Evolutionary conservation across 2,888 invertebrate genomes (phyloP).

Genomic region (Apoda limacodes): DNA sequence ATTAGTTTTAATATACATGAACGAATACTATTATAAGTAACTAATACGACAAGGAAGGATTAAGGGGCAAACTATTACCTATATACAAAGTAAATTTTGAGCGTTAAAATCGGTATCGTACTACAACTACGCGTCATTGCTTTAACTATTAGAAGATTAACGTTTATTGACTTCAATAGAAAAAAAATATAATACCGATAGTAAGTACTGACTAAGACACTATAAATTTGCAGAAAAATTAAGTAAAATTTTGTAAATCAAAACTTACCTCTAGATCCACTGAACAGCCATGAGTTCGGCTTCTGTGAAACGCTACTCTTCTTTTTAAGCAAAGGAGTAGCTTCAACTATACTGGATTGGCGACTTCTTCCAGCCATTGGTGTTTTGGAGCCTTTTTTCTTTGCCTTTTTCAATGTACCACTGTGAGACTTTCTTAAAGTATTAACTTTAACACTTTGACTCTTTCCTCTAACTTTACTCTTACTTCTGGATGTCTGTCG

Average conservation of each 20-base stretch:
- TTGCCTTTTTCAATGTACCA: conserved; percentile 55
- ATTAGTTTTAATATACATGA: no score
- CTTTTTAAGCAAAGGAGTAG: conserved; percentile 46
- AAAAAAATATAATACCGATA: no score
- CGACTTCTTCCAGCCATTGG: conserved; percentile 44
- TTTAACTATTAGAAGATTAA: no score
- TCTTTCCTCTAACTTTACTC: conserved; percentile 58
- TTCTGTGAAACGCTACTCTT: conserved; percentile 44
- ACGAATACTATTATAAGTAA: no score
- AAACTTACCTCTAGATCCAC: conserved; percentile 46
- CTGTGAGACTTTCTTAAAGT: conserved; percentile 58
- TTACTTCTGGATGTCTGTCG: conserved; percentile 60
- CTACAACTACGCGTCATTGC: no score
- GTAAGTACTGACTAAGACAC: no score
- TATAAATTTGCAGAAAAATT: no score
- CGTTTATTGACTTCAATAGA: no score
- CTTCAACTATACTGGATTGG: conserved; percentile 54
- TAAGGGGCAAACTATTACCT: no score
- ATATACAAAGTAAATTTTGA: no score
- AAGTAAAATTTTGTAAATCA: not conserved
- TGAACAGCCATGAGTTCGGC: conserved; percentile 57
- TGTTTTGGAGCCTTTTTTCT: conserved; percentile 50
- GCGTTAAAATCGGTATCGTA: no score
- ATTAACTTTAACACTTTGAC: conserved; percentile 55
- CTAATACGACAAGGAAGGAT: no score